Evolutionary conservation across 2,888 invertebrate species (phyloP).

Genomic region (Dusona sp.): DNA sequence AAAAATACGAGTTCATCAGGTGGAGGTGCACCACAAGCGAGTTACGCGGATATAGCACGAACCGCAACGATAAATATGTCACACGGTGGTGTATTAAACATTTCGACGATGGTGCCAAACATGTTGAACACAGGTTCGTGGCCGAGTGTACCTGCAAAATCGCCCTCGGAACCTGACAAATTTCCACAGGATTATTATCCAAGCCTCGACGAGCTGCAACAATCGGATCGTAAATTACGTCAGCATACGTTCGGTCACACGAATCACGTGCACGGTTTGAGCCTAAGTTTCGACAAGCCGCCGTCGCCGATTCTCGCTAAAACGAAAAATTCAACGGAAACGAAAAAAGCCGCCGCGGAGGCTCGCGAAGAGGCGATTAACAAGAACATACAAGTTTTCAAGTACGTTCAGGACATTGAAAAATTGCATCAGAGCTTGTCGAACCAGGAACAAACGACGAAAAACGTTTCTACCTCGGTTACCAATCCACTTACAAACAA

Average conservation of each 20-base stretch:
- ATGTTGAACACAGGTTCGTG: conserved; percentile 78
- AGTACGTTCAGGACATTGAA: conserved; percentile 85
- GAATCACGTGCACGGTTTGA: conserved; percentile 77
- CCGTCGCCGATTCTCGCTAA: conserved; percentile 79
- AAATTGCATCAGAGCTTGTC: conserved; percentile 85
- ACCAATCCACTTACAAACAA: conserved; percentile 68
- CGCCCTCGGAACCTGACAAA: conserved; percentile 80
- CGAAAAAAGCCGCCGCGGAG: conserved; percentile 79
- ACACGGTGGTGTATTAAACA: conserved; percentile 78
- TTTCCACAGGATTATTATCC: conserved; percentile 83
- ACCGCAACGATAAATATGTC: conserved; percentile 84
- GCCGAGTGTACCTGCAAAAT: conserved; percentile 79
- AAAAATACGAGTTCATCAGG: conserved; percentile 82
- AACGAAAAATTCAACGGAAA: conserved; percentile 76
- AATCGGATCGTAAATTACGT: conserved; percentile 78
- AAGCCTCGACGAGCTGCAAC: conserved; percentile 82
- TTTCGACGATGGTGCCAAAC: conserved; percentile 78
- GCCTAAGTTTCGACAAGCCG: conserved; percentile 80
- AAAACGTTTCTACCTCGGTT: conserved; percentile 64
- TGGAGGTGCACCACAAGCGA: conserved; percentile 86
- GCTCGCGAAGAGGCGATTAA: conserved; percentile 81
- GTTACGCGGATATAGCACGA: conserved; percentile 94
- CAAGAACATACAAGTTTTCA: conserved; percentile 81
- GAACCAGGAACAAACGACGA: conserved; percentile 75
- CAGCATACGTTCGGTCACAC: conserved; percentile 80